Conservation (phyloP, 2,888 invertebrate species). For the Mesoligia furuncula region DNA sequence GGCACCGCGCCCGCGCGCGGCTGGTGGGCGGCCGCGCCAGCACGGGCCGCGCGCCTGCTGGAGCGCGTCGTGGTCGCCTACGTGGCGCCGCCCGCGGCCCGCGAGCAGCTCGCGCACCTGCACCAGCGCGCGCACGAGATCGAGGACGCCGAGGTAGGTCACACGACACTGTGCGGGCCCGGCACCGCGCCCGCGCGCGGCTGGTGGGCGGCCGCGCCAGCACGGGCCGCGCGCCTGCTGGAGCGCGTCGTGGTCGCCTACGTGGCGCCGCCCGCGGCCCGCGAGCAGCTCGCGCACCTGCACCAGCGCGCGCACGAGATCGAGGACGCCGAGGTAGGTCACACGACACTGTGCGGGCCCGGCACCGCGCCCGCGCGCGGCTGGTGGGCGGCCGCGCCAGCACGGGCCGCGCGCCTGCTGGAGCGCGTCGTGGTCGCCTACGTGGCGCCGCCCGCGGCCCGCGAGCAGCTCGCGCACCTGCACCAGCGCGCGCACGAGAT, state of each 20-base stretch:
- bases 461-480: conserved; percentile 60
- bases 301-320: conserved; percentile 59
- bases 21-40: conserved; percentile 93
- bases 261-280: conserved; percentile 68
- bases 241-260: conserved; percentile 89
- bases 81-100: conserved; percentile 68
- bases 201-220: conserved; percentile 93
- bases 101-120: conserved; percentile 60
- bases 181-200: conserved; percentile 92
- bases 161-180: conserved; percentile 88
- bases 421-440: conserved; percentile 89
- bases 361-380: conserved; percentile 92
- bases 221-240: conserved; percentile 75
- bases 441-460: conserved; percentile 68
- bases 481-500: conserved; percentile 59
- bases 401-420: conserved; percentile 75
- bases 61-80: conserved; percentile 89
- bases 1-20: conserved; percentile 92
- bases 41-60: conserved; percentile 75
- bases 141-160: conserved; percentile 42
- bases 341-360: conserved; percentile 88
- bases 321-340: conserved; percentile 42
- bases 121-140: conserved; percentile 59
- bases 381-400: conserved; percentile 93
- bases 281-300: conserved; percentile 60